Conservation (phyloP, 1,140 invertebrate genomes). For the Atta cephalotes region DNA sequence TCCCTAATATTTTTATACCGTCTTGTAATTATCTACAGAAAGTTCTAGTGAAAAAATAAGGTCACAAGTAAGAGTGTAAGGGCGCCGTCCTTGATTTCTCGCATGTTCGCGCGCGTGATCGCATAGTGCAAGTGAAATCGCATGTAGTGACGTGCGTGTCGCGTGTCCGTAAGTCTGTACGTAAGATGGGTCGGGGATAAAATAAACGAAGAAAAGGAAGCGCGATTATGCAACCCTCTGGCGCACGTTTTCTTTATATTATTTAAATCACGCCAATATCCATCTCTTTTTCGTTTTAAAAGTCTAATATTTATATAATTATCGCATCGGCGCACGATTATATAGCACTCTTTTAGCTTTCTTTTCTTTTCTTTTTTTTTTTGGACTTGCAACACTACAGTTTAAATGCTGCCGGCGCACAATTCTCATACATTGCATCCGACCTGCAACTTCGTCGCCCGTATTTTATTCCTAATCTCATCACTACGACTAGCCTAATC, state of each 20-base stretch:
- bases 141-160: slow-evolving; percentile 23
- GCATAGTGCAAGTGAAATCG: slow-evolving; percentile 25
- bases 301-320: slow-evolving; percentile 75
- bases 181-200: slow-evolving; percentile 42
- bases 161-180: slow-evolving; percentile 43
- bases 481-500: slow-evolving; percentile 76
- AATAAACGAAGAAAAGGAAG: slow-evolving; percentile 70
- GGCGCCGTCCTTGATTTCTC: slow-evolving; percentile 52
- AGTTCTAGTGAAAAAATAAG: slow-evolving; percentile 56
- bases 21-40: slow-evolving; percentile 70
- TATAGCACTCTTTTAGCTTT: slow-evolving; percentile 31
- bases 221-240: slow-evolving; percentile 59
- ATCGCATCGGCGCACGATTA: slow-evolving; percentile 69
- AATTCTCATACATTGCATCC: slow-evolving; percentile 31
- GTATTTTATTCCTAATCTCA: slow-evolving; percentile 72
- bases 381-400: slow-evolving; percentile 24
- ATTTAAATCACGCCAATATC: slow-evolving; percentile 72
- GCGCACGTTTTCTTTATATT: slow-evolving; percentile 64
- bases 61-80: slow-evolving; percentile 44
- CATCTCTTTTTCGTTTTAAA: slow-evolving; percentile 63
- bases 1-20: slow-evolving; percentile 59
- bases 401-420: slow-evolving; percentile 58
- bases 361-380: slow-evolving; percentile 5
- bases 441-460: slow-evolving; percentile 66
- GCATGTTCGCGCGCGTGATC: slow-evolving; percentile 11